Conservation (phyloP, 2,113 vertebrate species). For the Narcine bancroftii region DNA sequence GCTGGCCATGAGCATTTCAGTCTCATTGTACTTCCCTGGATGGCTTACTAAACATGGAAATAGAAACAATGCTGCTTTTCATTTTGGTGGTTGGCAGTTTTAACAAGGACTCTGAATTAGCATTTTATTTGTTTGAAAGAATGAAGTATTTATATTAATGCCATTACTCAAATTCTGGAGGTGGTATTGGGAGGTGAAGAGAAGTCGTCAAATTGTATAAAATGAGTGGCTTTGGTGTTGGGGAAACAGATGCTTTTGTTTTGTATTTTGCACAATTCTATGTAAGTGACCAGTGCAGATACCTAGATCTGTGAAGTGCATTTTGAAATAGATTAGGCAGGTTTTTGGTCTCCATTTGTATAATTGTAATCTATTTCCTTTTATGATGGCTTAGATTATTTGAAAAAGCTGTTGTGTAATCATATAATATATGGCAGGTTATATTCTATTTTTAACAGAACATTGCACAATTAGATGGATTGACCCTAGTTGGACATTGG, state of each 20-base stretch:
- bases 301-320: not conserved
- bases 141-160: not conserved
- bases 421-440: not conserved
- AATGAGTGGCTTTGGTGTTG: not conserved
- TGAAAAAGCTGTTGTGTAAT: not conserved
- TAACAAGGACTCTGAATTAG: not conserved
- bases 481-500: not conserved
- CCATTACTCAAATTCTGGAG: not conserved
- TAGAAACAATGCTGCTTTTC: not conserved
- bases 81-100: not conserved
- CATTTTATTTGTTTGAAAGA: not conserved
- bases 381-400: not conserved
- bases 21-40: not conserved
- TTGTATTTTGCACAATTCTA: not conserved
- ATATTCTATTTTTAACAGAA: not conserved
- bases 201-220: not conserved
- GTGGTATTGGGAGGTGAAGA: too few relatives aligned
- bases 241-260: not conserved
- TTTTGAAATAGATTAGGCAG: not conserved
- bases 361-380: not conserved
- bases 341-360: not conserved
- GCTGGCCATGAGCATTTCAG: not conserved
- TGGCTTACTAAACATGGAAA: not conserved
- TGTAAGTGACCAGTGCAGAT: not conserved
- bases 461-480: not conserved